A percentile compares a stretch with the other conserved stretches of the same genome.
Evolutionary conservation across 2,113 vertebrate genomes (phyloP).

Genomic region (Malurus cyaneus): DNA sequence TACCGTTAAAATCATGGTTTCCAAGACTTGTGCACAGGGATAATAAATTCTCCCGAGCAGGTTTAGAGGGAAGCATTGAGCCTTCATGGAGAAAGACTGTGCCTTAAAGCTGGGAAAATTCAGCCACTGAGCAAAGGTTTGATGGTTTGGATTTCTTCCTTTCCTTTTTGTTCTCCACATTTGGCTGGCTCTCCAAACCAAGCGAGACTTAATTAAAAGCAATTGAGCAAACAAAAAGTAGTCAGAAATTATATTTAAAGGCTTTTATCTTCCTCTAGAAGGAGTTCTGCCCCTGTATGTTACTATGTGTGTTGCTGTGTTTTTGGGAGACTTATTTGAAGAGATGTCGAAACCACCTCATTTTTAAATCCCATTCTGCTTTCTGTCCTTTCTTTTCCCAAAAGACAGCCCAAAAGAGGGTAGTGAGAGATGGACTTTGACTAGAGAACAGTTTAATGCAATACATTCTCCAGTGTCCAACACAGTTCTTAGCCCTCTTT

Average conservation of each 20-base stretch:
- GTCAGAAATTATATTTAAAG: not conserved
- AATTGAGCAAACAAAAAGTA: slow-evolving; percentile 16
- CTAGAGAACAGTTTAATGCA: not conserved
- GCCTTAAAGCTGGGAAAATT: not conserved
- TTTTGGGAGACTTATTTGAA: not conserved
- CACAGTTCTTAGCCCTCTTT: not conserved
- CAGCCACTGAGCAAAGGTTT: not conserved
- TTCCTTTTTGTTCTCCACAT: not conserved
- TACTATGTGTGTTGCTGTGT: not conserved
- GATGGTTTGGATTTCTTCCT: not conserved
- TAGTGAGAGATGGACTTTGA: not conserved
- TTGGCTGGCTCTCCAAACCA: not conserved
- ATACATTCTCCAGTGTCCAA: not conserved
- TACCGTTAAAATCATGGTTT: slow-evolving; percentile 49
- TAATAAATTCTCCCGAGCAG: slow-evolving; percentile 61
- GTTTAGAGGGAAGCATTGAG: not conserved
- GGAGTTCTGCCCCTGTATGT: not conserved
- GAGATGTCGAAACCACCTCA: not conserved
- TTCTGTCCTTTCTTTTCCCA: not conserved
- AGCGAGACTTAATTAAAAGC: slow-evolving; percentile 24
- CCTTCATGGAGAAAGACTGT: not conserved
- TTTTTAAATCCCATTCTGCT: not conserved
- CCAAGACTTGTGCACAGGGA: slow-evolving; percentile 29
- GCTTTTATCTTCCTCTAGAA: not conserved
- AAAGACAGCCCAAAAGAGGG: not conserved